These are phyloP conservation scores for Tauraco hartlaubi DNA, from an alignment of 2,797 vertebrate species.

Conservation along the genomic window DNA sequence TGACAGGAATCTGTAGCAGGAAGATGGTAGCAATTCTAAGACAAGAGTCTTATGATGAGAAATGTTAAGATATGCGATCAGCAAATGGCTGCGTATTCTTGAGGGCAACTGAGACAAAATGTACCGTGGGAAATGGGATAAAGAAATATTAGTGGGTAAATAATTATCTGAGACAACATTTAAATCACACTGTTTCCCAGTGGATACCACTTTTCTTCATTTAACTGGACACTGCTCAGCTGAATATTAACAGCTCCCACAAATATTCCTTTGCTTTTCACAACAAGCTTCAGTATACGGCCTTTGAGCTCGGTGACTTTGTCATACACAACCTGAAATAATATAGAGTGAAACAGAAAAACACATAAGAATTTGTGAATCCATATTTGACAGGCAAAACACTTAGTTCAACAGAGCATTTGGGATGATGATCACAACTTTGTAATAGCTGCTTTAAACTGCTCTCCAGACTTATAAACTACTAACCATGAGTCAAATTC, in stretches of 20 bases:
- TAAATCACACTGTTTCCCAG: slow-evolving; percentile 81
- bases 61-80: background rate
- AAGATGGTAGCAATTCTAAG: background rate
- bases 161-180: slow-evolving; percentile 42
- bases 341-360: background rate
- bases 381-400: background rate
- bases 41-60: background rate
- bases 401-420: background rate
- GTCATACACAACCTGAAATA: slow-evolving; percentile 83
- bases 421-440: background rate
- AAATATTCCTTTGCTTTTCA: slow-evolving; percentile 86
- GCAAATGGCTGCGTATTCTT: background rate
- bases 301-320: slow-evolving; percentile 77
- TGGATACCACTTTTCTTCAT: slow-evolving; percentile 85
- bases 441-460: background rate
- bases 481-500: background rate
- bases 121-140: background rate
- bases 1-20: background rate
- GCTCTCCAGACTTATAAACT: background rate
- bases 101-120: slow-evolving; percentile 9
- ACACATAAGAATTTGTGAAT: background rate
- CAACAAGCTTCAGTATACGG: slow-evolving; percentile 83
- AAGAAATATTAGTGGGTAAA: slow-evolving; percentile 21
- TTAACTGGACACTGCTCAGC: slow-evolving; percentile 74
- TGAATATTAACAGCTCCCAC: slow-evolving; percentile 84